Evolutionary conservation across 2,113 vertebrate genomes (phyloP), one percentile per base, ranked within the genome.

Genomic region (Tauraco erythrolophus): DNA sequence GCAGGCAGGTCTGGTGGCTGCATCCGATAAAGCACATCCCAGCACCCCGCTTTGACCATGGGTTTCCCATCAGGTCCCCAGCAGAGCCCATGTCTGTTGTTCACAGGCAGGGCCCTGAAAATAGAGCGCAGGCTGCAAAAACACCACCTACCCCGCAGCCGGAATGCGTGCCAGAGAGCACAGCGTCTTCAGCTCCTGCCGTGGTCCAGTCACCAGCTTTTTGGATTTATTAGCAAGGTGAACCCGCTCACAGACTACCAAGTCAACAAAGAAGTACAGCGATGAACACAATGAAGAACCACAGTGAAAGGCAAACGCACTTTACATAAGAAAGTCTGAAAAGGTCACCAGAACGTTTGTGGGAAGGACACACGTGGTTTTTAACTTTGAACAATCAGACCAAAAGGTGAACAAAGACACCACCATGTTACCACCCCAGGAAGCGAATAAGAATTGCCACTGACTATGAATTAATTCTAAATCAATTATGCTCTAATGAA

Each of bases 291-390:
- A 27, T 1, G 23, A 76, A 62, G 66, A 61, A 10, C 30, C 41
- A 35, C 62, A 12, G 28, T 8, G 58, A 89, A 93, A 88, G 39
- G 46, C 28, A 64, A 90, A 91, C 9, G n/a, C 27, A 17, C 54
- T 58, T 88, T 8, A 45, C 21, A 15, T 1, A 48, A 82, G 53
- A 30, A 91, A 72, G 56, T 48, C 66, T 74, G 84, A 57, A 95
- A 94, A 92, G 57, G 88, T 92, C 84, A 85, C 79, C 75, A 39
- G 88, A 53, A 90, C 56, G 58, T 80, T 46, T 96, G 75, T 74
- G 58, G 68, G 75, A 93, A 94, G 75, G 88, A 84, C 62, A 50
- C 10, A 9, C 82, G 31, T 8, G 41, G 41, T 65, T 57, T 88
- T 57, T 23, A 77, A 64, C 75, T 80, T 37, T 28, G 75, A 90